Base-by-base conservation (phyloP, 1,140 invertebrate genomes). In the Nasonia vitripennis region DNA sequence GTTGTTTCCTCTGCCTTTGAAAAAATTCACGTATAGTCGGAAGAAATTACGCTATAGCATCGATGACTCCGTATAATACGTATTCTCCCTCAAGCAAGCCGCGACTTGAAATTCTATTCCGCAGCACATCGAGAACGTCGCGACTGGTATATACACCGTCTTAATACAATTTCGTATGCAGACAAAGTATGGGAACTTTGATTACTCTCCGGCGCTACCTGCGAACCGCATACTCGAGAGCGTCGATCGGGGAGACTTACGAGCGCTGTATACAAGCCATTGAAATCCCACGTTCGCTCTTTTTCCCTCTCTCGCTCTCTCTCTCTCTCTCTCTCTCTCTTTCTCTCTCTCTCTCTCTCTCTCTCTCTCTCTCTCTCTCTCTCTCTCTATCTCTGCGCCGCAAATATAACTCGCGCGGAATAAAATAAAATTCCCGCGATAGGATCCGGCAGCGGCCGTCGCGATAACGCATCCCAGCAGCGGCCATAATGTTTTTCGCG, bases 171-270 rank as follows among this genome's bases (percentile, higher is more conserved):
- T 78, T 77, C 41, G 27, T 77, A 78, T 83, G 73, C 82, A 83
- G 71, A 67, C n/a, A 83, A 68, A 83, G 73, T 83, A 78, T 83
- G 82, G 27, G 55, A 83, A 83, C 82, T 83, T 83, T 83, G 82
- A 83, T 83, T 83, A 83, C 74, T 75, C 74, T 75, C 0, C 20
- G 20, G 0, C 1, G 3, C 71, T 71, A 48, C 79, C 45, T 73
- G 20, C n/a, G 12, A 31, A 12, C 34, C 23, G n/a, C 71, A 20
- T 27, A 20, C 55, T 62, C 55, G 55, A 62, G 17, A 62, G 55
- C 55, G 31, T 68, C 23, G 77, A 78, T 17, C 45, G 31, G 68
- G 37, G 67, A 34, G 41, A 34, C 31, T 2, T 2, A 31, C 31
- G 62, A 41, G n/a, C 17, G n/a, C 27, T 62, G n/a, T n/a, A 78